A percentile compares a stretch with the other conserved stretches of the same genome.
Conservation (phyloP, 1,140 invertebrate species). For the Eumaeus atala region DNA sequence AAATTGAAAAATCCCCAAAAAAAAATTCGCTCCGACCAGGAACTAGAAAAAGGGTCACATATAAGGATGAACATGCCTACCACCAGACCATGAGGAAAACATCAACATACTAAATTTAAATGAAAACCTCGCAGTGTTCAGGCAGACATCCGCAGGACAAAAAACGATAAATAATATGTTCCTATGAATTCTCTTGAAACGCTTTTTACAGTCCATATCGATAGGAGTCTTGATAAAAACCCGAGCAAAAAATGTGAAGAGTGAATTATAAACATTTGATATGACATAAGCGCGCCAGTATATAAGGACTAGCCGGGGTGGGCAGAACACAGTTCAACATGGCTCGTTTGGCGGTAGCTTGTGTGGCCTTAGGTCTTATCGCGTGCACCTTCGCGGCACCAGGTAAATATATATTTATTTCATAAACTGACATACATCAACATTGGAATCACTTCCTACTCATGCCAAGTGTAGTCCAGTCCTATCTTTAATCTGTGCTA, state of each 20-base stretch:
- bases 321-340: conserved; percentile 24
- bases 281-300: conserved; percentile 30
- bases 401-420: conserved; percentile 29
- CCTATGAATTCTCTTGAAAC: not conserved
- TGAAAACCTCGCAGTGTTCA: too few species aligned
- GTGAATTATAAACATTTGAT: conserved; percentile 32
- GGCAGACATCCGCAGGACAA: too few species aligned
- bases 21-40: too few species aligned
- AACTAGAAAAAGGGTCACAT: too few species aligned
- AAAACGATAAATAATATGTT: not conserved
- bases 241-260: conserved; percentile 29
- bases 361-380: conserved; percentile 36
- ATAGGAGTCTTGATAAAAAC: conserved; percentile 22
- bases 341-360: conserved; percentile 34
- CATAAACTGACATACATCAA: too few species aligned
- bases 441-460: too few species aligned
- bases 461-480: too few species aligned
- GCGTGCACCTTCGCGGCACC: conserved; percentile 38
- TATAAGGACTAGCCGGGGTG: conserved; percentile 31
- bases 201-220: not conserved
- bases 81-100: too few species aligned
- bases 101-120: too few species aligned
- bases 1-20: too few species aligned
- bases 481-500: too few species aligned
- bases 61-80: too few species aligned